A percentile compares a stretch with the other conserved stretches of the same genome.
phyloP scores from a whole-genome alignment of 1,140 invertebrate species.

The Diprion similis region DNA sequence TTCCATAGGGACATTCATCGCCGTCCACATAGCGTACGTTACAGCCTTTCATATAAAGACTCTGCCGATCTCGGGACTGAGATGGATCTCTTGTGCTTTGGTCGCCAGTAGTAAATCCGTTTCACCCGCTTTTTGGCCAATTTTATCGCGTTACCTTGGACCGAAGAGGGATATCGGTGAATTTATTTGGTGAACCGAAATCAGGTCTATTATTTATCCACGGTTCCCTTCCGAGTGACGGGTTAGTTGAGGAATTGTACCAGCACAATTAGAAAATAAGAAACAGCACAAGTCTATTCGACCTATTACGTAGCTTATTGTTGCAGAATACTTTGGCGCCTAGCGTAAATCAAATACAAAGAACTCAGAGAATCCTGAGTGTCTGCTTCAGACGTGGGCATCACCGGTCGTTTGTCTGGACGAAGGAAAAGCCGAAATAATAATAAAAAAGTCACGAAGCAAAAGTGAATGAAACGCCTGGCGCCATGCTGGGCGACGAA shows the following conservation, averaged over 20 bases:
- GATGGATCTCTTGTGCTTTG: background rate
- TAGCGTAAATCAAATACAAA: slow-evolving; percentile 1
- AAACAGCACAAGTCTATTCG: no score
- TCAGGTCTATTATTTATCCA: background rate
- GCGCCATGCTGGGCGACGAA: no score
- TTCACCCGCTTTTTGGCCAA: background rate
- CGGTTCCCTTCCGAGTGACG: no score
- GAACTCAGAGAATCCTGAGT: background rate
- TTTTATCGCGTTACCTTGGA: background rate
- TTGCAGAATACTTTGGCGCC: background rate
- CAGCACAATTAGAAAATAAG: no score
- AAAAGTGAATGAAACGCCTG: no score
- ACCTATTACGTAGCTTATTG: no score
- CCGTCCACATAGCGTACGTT: background rate
- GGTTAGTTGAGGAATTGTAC: no score
- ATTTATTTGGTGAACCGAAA: background rate
- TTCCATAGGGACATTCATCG: background rate
- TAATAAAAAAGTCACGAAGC: background rate
- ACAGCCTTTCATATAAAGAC: slow-evolving; percentile 1
- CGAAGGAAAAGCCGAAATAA: background rate
- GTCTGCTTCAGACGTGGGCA: background rate
- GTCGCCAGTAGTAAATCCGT: background rate
- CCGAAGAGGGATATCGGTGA: background rate
- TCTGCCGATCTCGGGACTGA: background rate
- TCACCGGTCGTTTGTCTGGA: no score